Conservation (phyloP, 2,888 invertebrate species). For the Exocentrus adspersus region DNA sequence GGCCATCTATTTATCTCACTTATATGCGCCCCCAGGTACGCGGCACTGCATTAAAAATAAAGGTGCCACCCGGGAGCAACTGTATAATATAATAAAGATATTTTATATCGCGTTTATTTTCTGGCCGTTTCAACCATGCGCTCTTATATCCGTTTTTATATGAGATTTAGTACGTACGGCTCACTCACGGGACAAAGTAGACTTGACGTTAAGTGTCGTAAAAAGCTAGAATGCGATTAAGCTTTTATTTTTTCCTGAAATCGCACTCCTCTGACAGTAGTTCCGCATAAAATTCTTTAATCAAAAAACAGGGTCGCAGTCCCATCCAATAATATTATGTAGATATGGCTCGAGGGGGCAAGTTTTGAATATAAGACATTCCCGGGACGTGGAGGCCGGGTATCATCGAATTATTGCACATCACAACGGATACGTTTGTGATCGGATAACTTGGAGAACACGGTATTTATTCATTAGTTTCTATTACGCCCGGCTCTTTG, state of each 20-base stretch:
- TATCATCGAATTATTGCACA: slow-evolving; percentile 19
- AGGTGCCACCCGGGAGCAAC: slow-evolving; percentile 42
- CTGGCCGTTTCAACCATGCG: slow-evolving; percentile 26
- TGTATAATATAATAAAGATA: slow-evolving; percentile 51
- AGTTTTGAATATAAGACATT: slow-evolving; percentile 8
- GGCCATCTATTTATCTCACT: slow-evolving; percentile 61
- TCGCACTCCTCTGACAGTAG: slow-evolving; percentile 16
- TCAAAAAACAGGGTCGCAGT: slow-evolving; percentile 13
- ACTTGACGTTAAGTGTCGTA: slow-evolving; percentile 20
- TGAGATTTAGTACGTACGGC: slow-evolving; percentile 22
- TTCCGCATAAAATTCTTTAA: slow-evolving; percentile 13
- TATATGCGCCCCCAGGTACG: slow-evolving; percentile 54
- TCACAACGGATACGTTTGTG: slow-evolving; percentile 15
- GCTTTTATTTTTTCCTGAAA: slow-evolving; percentile 17
- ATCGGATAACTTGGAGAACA: slow-evolving; percentile 5
- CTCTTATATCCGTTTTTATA: slow-evolving; percentile 21
- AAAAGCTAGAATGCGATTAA: slow-evolving; percentile 17
- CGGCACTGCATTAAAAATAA: slow-evolving; percentile 54
- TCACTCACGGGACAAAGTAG: slow-evolving; percentile 21
- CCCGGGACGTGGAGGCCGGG: background rate
- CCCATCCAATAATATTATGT: slow-evolving; percentile 16
- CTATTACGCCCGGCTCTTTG: slow-evolving; percentile 8
- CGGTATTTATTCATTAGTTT: slow-evolving; percentile 22
- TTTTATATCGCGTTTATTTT: slow-evolving; percentile 50
- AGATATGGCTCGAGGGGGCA: slow-evolving; percentile 14